A percentile compares a stretch with the other conserved stretches of the same genome.
Conservation (phyloP, 2,113 vertebrate genomes). For the Progne subis region DNA sequence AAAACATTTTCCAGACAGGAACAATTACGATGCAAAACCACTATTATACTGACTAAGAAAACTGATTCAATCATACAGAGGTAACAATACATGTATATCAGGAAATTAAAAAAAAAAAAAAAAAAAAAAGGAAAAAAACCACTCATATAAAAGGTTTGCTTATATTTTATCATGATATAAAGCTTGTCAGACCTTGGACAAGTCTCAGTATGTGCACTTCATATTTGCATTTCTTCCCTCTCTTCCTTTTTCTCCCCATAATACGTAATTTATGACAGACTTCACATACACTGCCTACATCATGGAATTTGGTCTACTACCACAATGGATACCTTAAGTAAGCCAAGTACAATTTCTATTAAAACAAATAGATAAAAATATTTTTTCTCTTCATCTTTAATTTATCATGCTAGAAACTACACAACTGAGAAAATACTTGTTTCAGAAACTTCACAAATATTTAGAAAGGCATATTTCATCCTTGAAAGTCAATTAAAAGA, state of each 20-base stretch:
- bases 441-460: background rate
- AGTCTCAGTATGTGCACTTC: background rate
- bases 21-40: background rate
- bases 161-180: background rate
- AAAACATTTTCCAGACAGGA: background rate
- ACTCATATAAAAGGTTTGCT: background rate
- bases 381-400: background rate
- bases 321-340: rapidly evolving
- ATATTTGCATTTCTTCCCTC: background rate
- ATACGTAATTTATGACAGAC: background rate
- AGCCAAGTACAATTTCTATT: background rate
- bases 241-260: background rate
- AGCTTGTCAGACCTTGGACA: background rate
- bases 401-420: background rate
- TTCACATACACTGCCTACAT: background rate
- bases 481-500: background rate
- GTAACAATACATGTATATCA: background rate
- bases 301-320: background rate
- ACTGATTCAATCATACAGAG: background rate
- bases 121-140: too few species aligned
- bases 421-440: background rate
- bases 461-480: background rate
- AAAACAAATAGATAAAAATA: background rate
- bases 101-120: background rate
- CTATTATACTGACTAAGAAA: background rate